A percentile compares a stretch with the other conserved stretches of the same genome.
These are phyloP conservation scores for Gastrophysa polygoni DNA, from an alignment of 2,888 invertebrate species.

Conservation along the genomic window DNA sequence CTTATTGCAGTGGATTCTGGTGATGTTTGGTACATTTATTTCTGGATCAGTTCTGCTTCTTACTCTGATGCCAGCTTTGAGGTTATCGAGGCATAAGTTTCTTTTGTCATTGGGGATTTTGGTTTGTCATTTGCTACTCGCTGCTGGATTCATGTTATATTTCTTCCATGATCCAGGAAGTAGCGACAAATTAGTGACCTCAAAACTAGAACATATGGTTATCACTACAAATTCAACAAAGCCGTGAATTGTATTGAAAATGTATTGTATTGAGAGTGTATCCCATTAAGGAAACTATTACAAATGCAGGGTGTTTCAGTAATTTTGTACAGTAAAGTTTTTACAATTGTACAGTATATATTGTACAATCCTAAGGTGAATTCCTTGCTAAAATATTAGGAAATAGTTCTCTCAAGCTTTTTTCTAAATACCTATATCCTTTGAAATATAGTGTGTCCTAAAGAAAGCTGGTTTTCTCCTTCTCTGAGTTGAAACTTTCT, in stretches of 20 bases:
- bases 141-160: slow-evolving; percentile 84
- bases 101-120: slow-evolving; percentile 71
- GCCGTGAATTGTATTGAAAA: too few species aligned
- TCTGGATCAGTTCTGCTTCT: slow-evolving; percentile 87
- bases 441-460: too few species aligned
- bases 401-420: too few species aligned
- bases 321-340: too few species aligned
- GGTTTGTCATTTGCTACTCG: slow-evolving; percentile 79
- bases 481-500: too few species aligned
- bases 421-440: too few species aligned
- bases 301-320: too few species aligned
- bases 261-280: too few species aligned
- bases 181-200: background rate
- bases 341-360: background rate
- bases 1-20: slow-evolving; percentile 88
- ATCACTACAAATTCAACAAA: background rate
- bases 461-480: too few species aligned
- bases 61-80: slow-evolving; percentile 78
- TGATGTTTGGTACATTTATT: slow-evolving; percentile 78
- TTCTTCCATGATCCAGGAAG: slow-evolving; percentile 71
- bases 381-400: too few species aligned
- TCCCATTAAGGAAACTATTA: too few species aligned
- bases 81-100: slow-evolving; percentile 69
- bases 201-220: background rate
- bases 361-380: background rate